phyloP scores from a whole-genome alignment of 2,113 vertebrate species.

The Rhinoderma darwinii region DNA sequence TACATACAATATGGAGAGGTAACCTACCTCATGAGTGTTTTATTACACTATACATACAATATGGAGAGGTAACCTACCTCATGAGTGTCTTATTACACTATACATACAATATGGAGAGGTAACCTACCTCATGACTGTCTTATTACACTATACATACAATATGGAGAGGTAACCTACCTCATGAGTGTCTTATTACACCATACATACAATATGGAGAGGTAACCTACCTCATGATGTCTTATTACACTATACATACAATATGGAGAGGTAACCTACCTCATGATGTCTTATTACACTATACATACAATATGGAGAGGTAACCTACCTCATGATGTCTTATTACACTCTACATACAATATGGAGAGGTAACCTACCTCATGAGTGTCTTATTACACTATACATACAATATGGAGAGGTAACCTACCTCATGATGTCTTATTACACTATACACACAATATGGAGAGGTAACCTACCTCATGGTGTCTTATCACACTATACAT shows the following conservation, averaged over 20 bases:
- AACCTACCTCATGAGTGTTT: not conserved
- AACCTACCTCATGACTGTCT: not conserved
- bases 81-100: not conserved
- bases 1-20: not conserved
- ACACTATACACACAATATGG: not conserved
- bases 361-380: not conserved
- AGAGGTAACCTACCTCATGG: too few species aligned
- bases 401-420: not conserved
- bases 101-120: not conserved
- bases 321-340: not conserved
- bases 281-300: not conserved
- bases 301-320: not conserved
- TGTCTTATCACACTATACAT: too few species aligned
- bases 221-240: too few species aligned
- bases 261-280: too few species aligned
- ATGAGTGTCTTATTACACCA: too few species aligned
- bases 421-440: not conserved
- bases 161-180: too few species aligned
- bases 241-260: too few species aligned
- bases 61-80: not conserved
- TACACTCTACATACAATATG: not conserved
- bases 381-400: not conserved
- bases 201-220: not conserved
- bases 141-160: not conserved
- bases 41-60: not conserved